These are phyloP conservation scores for Helicolenus hilgendorfi DNA, from an alignment of 2,797 vertebrate species.

Conservation along the genomic window DNA sequence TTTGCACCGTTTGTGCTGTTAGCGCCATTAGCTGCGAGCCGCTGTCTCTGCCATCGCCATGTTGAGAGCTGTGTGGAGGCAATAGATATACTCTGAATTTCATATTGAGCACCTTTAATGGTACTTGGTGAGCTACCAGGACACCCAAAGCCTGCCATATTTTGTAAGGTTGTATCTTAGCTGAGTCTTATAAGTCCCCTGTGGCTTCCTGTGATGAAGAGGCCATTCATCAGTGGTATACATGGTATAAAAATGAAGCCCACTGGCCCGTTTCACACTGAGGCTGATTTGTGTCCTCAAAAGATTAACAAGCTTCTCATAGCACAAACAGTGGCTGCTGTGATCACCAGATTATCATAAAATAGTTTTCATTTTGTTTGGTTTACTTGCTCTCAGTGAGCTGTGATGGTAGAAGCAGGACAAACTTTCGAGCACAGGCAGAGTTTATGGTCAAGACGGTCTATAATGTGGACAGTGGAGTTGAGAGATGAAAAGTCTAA, in stretches of 20 bases:
- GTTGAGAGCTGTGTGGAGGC: too few species aligned
- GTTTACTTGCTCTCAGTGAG: conserved; percentile 10
- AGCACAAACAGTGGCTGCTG: background rate
- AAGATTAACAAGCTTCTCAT: conserved; percentile 40
- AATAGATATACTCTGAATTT: too few species aligned
- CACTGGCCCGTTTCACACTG: background rate
- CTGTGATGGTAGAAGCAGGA: background rate
- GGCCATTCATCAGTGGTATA: background rate
- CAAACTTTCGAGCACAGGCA: background rate
- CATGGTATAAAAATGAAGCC: conserved; percentile 3
- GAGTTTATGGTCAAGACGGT: conserved; percentile 5
- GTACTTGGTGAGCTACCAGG: too few species aligned
- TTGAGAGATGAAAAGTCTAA: conserved; percentile 39
- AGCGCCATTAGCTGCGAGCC: too few species aligned
- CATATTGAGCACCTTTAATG: too few species aligned
- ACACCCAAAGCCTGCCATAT: too few species aligned
- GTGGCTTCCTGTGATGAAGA: background rate
- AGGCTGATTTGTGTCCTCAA: conserved; percentile 7
- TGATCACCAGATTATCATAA: conserved; percentile 42
- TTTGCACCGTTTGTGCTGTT: background rate
- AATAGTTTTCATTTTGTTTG: conserved; percentile 23
- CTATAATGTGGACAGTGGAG: background rate
- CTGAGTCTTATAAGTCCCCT: background rate
- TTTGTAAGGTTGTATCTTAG: background rate
- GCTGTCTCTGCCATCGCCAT: too few species aligned